A percentile compares a stretch with the other conserved stretches of the same genome.
Evolutionary conservation across 1,140 invertebrate genomes (phyloP).

Genomic region (Penaeus vannamei): DNA sequence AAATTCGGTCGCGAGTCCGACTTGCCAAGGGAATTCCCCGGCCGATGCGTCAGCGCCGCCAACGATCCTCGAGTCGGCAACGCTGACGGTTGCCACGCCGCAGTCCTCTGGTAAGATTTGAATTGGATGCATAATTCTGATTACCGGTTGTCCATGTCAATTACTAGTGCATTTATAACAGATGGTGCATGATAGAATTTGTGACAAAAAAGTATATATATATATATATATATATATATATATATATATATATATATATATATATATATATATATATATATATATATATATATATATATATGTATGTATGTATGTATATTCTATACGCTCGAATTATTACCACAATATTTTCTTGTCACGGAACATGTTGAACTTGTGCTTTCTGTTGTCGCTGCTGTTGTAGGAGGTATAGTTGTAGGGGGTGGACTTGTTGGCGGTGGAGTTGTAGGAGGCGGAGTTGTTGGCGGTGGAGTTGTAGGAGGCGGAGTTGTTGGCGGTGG

Average conservation of each 20-base stretch:
- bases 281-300: constrained; percentile 2
- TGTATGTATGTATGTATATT: background rate
- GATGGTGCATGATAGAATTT: background rate
- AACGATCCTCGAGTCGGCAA: background rate
- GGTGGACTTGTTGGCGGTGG: too few species aligned
- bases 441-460: too few species aligned
- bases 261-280: background rate
- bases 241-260: background rate
- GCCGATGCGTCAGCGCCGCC: background rate
- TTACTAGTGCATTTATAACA: background rate
- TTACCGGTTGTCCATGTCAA: too few species aligned
- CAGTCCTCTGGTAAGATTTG: background rate
- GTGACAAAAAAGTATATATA: background rate
- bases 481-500: too few species aligned
- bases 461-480: too few species aligned
- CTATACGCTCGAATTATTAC: too few species aligned
- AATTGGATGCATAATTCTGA: too few species aligned
- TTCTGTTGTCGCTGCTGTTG: too few species aligned
- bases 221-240: background rate
- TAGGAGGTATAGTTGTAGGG: too few species aligned
- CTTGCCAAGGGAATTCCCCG: background rate
- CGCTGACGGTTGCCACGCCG: background rate
- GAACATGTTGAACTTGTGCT: too few species aligned
- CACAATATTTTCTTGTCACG: too few species aligned
- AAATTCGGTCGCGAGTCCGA: background rate